Evolutionary conservation across 2,888 invertebrate genomes (phyloP).

Genomic region (Mesochorus sp.): DNA sequence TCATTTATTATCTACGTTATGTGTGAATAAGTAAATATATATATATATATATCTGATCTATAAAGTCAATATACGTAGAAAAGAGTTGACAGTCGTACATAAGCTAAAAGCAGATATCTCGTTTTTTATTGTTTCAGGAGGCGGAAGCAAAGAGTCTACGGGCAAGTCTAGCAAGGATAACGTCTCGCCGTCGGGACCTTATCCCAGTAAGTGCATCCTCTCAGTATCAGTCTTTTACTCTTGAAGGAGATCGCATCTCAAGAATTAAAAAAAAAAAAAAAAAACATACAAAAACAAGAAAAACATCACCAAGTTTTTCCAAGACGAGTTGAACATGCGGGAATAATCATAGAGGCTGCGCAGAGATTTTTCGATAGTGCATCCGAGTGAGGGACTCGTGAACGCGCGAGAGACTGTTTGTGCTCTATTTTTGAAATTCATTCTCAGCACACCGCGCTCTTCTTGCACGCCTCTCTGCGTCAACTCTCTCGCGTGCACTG

Average conservation of each 20-base stretch:
- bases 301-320: not conserved
- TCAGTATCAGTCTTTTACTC: not conserved
- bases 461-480: constrained; percentile 17
- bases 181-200: constrained; percentile 87
- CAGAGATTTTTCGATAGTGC: constrained; percentile 12
- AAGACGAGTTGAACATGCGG: not conserved
- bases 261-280: constrained; percentile 15
- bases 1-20: constrained; percentile 31
- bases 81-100: constrained; percentile 21
- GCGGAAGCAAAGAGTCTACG: constrained; percentile 86
- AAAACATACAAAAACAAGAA: not conserved
- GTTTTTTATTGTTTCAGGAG: constrained; percentile 85
- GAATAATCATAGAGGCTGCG: constrained; percentile 19
- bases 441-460: too few species aligned
- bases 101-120: constrained; percentile 51
- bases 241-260: not conserved
- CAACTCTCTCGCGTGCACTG: constrained; percentile 19
- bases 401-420: constrained; percentile 11
- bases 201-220: constrained; percentile 76
- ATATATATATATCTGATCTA: constrained; percentile 1
- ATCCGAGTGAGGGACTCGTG: not conserved
- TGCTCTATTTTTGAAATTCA: constrained; percentile 50
- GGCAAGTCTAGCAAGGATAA: constrained; percentile 88
- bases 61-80: not conserved
- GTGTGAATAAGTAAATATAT: not conserved